Conservation (phyloP, 1,140 invertebrate genomes). For the Acromyrmex heyeri region DNA sequence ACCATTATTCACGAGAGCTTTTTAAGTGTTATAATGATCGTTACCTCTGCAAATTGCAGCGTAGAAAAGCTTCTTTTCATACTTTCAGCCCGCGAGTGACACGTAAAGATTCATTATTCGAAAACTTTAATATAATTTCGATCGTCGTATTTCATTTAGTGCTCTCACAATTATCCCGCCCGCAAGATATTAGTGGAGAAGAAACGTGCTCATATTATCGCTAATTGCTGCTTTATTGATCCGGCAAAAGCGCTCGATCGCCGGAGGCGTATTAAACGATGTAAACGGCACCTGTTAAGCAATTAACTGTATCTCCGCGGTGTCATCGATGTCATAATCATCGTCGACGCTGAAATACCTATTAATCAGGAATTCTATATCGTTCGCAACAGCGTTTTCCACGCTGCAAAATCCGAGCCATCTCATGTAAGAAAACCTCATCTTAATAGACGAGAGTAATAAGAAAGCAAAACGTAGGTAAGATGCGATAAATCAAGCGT, state of each 20-base stretch:
- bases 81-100: neutral
- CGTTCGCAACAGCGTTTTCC: neutral
- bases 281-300: conserved; percentile 59
- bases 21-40: conserved; percentile 40
- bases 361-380: conserved; percentile 54
- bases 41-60: conserved; percentile 7
- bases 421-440: neutral
- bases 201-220: neutral
- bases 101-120: conserved; percentile 13
- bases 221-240: conserved; percentile 46
- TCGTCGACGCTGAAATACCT: conserved; percentile 2
- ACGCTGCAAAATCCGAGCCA: conserved; percentile 7
- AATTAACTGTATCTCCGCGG: conserved; percentile 52
- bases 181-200: conserved; percentile 12
- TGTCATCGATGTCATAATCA: conserved; percentile 43
- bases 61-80: neutral
- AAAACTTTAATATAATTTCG: conserved; percentile 7
- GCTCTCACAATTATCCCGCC: neutral
- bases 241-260: conserved; percentile 15
- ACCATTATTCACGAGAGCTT: conserved; percentile 40
- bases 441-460: conserved; percentile 9
- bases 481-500: neutral
- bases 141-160: neutral
- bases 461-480: neutral
- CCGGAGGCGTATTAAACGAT: conserved; percentile 26